Evolutionary conservation across 2,797 vertebrate genomes (phyloP).

Genomic region (Leptoclinus maculatus): DNA sequence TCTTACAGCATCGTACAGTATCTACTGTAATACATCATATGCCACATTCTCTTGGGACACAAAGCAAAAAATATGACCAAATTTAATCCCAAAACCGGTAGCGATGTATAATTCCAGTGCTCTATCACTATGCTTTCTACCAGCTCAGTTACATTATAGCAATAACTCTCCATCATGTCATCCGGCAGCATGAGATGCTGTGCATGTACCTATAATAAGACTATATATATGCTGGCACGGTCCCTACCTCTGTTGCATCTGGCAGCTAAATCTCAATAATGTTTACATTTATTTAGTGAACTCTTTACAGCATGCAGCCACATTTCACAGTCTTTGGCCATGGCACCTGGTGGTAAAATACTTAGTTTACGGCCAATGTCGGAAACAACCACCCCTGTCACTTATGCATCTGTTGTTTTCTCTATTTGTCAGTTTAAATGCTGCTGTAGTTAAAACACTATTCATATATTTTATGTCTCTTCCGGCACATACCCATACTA

Average conservation of each 20-base stretch:
- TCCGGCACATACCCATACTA: background rate
- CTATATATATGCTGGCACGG: slow-evolving; percentile 43
- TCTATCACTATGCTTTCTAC: background rate
- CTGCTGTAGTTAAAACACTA: background rate
- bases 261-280: slow-evolving; percentile 39
- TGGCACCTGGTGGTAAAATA: slow-evolving; percentile 1
- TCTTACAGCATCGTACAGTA: background rate
- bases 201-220: slow-evolving; percentile 34
- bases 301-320: slow-evolving; percentile 11
- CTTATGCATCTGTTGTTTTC: background rate
- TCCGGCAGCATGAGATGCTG: background rate
- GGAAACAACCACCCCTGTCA: background rate
- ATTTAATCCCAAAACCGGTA: slow-evolving; percentile 14
- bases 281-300: slow-evolving; percentile 41
- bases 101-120: background rate
- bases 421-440: background rate
- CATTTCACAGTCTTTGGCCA: slow-evolving; percentile 7
- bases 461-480: background rate
- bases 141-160: slow-evolving; percentile 22
- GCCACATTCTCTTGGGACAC: background rate
- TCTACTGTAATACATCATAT: background rate
- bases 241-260: slow-evolving; percentile 10
- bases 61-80: slow-evolving; percentile 1
- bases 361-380: background rate
- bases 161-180: slow-evolving; percentile 32